These are phyloP conservation scores for Pseudochromis fuscus DNA, from an alignment of 2,797 vertebrate genomes.

Conservation along the genomic window DNA sequence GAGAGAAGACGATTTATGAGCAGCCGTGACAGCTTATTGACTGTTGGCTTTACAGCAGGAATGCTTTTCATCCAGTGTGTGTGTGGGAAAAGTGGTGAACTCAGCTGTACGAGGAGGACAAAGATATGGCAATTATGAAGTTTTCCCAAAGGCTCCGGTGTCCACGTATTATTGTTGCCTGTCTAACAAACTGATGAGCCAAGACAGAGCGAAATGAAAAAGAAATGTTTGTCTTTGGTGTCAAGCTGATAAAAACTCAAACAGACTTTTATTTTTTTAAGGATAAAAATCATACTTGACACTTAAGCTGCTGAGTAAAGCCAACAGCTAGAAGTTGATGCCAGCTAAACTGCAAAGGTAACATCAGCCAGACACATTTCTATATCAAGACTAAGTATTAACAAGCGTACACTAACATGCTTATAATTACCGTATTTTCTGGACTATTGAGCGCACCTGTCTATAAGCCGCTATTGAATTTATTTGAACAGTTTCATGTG, in stretches of 20 bases:
- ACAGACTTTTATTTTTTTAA: conserved; percentile 16
- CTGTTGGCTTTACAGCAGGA: conserved; percentile 25
- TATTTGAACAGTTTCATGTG: too few species aligned
- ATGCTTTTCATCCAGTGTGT: conserved; percentile 24
- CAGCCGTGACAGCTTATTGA: conserved; percentile 24
- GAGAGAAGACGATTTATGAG: conserved; percentile 21
- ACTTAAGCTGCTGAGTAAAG: background rate
- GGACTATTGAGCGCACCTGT: too few species aligned
- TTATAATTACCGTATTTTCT: too few species aligned
- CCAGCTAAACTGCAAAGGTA: too few species aligned
- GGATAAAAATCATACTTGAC: conserved; percentile 1
- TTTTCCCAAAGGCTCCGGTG: conserved; percentile 42
- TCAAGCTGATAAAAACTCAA: conserved; percentile 35
- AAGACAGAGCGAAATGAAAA: conserved; percentile 60
- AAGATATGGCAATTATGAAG: conserved; percentile 44
- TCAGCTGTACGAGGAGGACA: conserved; percentile 34
- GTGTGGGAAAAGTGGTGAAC: conserved; percentile 54
- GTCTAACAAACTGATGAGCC: conserved; percentile 44
- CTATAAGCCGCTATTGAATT: too few species aligned
- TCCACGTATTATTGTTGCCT: conserved; percentile 24
- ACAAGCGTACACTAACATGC: too few species aligned
- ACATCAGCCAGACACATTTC: too few species aligned
- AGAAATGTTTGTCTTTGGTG: conserved; percentile 41
- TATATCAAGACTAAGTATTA: too few species aligned
- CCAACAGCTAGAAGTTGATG: background rate